Conservation (phyloP, 2,113 vertebrate genomes). For the Xyrauchen texanus region DNA sequence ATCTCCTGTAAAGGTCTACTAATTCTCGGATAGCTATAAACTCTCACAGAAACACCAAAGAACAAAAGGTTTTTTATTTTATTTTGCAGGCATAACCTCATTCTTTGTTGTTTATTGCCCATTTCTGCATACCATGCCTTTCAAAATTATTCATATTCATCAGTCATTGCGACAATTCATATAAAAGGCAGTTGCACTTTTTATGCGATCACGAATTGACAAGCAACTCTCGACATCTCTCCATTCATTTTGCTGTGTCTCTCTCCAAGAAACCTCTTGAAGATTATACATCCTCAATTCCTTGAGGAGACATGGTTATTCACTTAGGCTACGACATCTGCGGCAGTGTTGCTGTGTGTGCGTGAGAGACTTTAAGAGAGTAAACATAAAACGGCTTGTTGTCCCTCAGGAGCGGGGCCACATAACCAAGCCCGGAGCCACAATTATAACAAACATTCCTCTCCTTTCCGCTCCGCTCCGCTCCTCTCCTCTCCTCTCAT, state of each 20-base stretch:
- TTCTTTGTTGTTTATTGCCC: constrained; percentile 14
- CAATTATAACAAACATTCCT: constrained; percentile 66
- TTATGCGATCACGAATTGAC: constrained; percentile 1
- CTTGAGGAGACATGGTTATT: constrained; percentile 35
- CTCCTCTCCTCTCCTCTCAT: constrained; percentile 47
- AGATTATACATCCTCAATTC: constrained; percentile 24
- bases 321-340: constrained; percentile 27
- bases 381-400: constrained; percentile 2
- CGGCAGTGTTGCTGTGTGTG: constrained; percentile 21
- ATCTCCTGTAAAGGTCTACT: neutral
- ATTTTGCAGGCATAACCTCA: constrained; percentile 10
- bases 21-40: neutral
- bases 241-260: constrained; percentile 22
- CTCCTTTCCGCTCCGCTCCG: constrained; percentile 33
- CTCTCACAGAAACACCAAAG: neutral
- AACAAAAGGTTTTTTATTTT: neutral
- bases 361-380: constrained; percentile 18
- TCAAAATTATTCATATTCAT: constrained; percentile 37
- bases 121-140: constrained; percentile 13
- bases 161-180: constrained; percentile 12
- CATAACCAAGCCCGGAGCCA: constrained; percentile 50
- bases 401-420: constrained; percentile 36
- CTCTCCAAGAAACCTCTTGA: constrained; percentile 9
- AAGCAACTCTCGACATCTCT: constrained; percentile 33
- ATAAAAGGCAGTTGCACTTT: neutral